Base-by-base conservation (phyloP, 2,113 vertebrate genomes). In the Perca schrenkii region DNA sequence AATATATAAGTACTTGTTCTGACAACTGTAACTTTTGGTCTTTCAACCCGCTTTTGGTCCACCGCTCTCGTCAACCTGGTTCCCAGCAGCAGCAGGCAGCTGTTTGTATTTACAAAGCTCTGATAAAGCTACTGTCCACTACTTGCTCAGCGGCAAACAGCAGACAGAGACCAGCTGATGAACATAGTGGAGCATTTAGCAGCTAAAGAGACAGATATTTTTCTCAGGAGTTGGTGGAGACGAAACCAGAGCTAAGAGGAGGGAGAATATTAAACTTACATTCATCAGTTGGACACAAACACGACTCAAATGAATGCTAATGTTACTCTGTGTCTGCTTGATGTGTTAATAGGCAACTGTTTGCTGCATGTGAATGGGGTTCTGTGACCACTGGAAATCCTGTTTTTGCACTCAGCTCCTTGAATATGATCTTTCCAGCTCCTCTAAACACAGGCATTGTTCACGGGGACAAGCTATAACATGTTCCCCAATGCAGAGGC, bases 391-490 rank as follows among this genome's bases (percentile, higher is more conserved):
- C 74, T 75, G 46, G 7, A 67, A 75, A 74, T 36, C 4, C 47
- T 62, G 72, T 77, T 81, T 91, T 78, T 43, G 21, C 58, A 47
- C 67, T 53, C 74, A 50, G 36, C 46, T 67, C 63, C 82, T 90
- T 77, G 80, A 91, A 86, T 82, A 77, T 70, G 81, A 91, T 83
- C 80, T 82, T 77, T n/a, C 66, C 57, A 54, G 75, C 65, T 74
- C 53, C 53, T 71, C 28, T n/a, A 82, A 86, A 91, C 72, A 79
- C 80, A 43, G 54, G 61, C 77, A 86, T 88, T 92, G 92, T 89
- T 91, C 74, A 49, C 1, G 0, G 54, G 25, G 81, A 64, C 93
- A 87, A 54, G 93, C 74, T 89, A 1, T 1, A 47, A 89, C 93
- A 88, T 8, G 90, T 60, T 63, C 54, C 70, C 79, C 53, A 25